Percentiles rank a stretch among this genome's conserved stretches.
phyloP scores from a whole-genome alignment of 2,797 vertebrate genomes.

The Lithobates pipiens region DNA sequence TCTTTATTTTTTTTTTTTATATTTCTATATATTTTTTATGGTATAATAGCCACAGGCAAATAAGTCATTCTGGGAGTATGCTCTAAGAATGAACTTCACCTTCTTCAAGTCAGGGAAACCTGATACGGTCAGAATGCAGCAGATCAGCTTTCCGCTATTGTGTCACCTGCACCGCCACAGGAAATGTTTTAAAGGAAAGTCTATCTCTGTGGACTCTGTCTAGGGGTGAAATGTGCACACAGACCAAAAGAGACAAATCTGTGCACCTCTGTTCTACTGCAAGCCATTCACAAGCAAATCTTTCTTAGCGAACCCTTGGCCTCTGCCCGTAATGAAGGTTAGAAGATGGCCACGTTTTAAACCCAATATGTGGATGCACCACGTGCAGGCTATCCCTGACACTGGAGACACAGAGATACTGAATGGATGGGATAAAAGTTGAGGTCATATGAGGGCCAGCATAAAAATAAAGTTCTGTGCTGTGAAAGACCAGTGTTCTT shows the following conservation, averaged over 20 bases:
- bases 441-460: no score
- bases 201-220: neutral
- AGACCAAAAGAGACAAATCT: neutral
- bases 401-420: no score
- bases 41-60: neutral
- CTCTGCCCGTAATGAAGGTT: neutral
- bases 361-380: no score
- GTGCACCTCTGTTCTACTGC: neutral
- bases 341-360: neutral
- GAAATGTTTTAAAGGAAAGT: neutral
- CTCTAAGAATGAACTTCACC: neutral
- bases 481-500: no score
- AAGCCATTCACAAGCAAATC: neutral
- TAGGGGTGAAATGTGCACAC: neutral
- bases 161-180: conserved; percentile 9
- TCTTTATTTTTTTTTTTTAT: no score
- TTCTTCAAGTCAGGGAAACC: neutral
- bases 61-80: conserved; percentile 15
- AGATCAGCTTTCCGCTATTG: neutral
- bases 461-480: no score
- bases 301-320: neutral
- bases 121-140: neutral
- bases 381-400: no score
- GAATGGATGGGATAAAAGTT: no score
- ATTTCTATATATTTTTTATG: no score